Evolutionary conservation across 1,140 invertebrate species (phyloP), one percentile per base, ranked within the genome.

Genomic region (Aradophagus sp.): DNA sequence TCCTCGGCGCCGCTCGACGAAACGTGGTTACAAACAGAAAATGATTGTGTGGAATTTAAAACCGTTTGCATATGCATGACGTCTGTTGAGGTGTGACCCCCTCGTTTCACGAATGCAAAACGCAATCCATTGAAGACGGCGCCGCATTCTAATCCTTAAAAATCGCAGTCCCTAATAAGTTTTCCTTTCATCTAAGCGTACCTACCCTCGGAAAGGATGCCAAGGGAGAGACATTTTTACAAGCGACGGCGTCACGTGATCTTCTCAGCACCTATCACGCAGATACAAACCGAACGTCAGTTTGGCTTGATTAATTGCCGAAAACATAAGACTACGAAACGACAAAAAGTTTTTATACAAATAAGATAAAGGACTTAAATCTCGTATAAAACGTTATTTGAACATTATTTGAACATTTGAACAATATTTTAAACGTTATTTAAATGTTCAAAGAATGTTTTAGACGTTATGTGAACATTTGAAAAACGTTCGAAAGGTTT

Each of bases 81-180:
- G 16, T 48, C 19, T n/a, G 47, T 48, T 47, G 44, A 66, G 56
- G 50, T 27, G 31, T 48, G 29, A 65, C 41, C 61, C 41, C 61
- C 20, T 23, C 29, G 27, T 20, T 20, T 56, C 4, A 4, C 44
- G 14, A 50, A 66, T 56, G 62, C 44, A 66, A 66, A 67, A 52
- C 34, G 36, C 29, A 59, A 66, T 41, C 63, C 32, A 52, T 67
- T 45, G 53, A 58, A 39, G 15, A 48, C 20, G 32, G 32, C 34
- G 32, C n/a, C 19, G 62, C 36, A 66, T 52, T 52, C 47, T 67
- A 67, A 67, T 67, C 63, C 63, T 50, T 45, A 58, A 67, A 67
- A 67, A 67, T 67, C 53, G 63, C 53, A 44, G 53, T 58, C 45
- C 53, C 45, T 67, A 67, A 67, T 67, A 67, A 67, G 63, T 67